A percentile compares a stretch with the other conserved stretches of the same genome.
Evolutionary conservation across 2,797 vertebrate species (phyloP).

Genomic region (Hyperoplus immaculatus): DNA sequence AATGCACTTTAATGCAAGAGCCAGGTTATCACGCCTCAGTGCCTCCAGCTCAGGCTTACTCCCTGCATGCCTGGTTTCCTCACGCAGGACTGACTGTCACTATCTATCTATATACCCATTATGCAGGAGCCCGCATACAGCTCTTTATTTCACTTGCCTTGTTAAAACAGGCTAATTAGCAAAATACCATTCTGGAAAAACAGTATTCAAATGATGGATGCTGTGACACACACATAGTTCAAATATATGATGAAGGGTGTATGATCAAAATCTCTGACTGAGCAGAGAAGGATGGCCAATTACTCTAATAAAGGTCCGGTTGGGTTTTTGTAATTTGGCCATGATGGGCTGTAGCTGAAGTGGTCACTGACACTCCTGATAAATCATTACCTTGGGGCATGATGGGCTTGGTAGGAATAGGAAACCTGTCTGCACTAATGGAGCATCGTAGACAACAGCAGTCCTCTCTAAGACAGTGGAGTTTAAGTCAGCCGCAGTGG

Average conservation of each 20-base stretch:
- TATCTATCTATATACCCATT: conserved; percentile 76
- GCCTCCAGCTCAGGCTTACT: conserved; percentile 63
- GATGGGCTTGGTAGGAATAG: conserved; percentile 37
- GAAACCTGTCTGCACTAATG: conserved; percentile 31
- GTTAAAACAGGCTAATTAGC: conserved; percentile 74
- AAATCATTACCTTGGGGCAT: conserved; percentile 45
- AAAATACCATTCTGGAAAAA: conserved; percentile 51
- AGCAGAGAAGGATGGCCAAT: conserved; percentile 3
- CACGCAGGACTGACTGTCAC: conserved; percentile 77
- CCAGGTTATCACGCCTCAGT: conserved; percentile 55
- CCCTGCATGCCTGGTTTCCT: conserved; percentile 63
- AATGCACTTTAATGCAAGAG: conserved; percentile 63
- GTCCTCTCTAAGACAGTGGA: conserved; percentile 37
- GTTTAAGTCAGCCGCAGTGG: conserved; percentile 57
- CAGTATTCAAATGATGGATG: conserved; percentile 36
- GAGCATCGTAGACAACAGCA: conserved; percentile 13
- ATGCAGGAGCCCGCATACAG: conserved; percentile 50
- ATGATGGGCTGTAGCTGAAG: conserved; percentile 11
- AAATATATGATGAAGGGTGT: conserved; percentile 31
- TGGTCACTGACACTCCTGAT: conserved; percentile 35
- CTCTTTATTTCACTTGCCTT: conserved; percentile 56
- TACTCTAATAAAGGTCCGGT: conserved; percentile 30
- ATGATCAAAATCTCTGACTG: background rate
- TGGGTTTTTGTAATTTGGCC: conserved; percentile 9
- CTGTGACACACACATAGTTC: conserved; percentile 34